Evolutionary conservation across 2,888 invertebrate genomes (phyloP), one percentile per base, ranked within the genome.

Genomic region (Cephus runcator): DNA sequence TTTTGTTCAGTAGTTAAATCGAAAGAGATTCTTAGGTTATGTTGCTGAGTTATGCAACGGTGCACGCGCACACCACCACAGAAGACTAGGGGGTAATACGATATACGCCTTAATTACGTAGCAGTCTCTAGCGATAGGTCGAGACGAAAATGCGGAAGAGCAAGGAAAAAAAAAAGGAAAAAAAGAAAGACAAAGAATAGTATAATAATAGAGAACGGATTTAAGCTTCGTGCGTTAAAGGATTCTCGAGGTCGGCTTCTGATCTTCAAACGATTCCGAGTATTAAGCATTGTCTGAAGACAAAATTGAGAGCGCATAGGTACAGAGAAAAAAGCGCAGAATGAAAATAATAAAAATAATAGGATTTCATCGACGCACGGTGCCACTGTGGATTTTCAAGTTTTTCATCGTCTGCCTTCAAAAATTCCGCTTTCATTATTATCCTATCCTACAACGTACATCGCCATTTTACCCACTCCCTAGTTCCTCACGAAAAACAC

Each of bases 371-470:
- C 71, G 71, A 12, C 12, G 33, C 71, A 34, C 34, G 33, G 31
- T 33, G 71, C 31, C 71, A 11, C 12, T 34, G 33, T 31, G 79
- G 76, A 81, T 80, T 81, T 71, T 79, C 36, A 79, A 73, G 77
- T 83, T 83, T 83, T 83, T 83, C 82, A 81, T 80, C 79, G 81
- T 81, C 82, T 78, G 79, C 75, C 76, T 78, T 78, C 81, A 76
- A 80, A 82, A 82, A 79, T 82, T 77, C 76, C 75, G 77, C 80
- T 78, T 77, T 69, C 73, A 76, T 69, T 69, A 23, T 56, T 56
- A 56, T 23, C 40, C 40, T 15, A 40, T 15, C 23, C 23, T 23
- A 23, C 23, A 2, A 9, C 56, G 23, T 23, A 1, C 9, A 15
- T 23, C 23, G 40, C 40, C 40, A 56, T 56, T 56, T 23, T 23